phyloP scores from a whole-genome alignment of 2,113 vertebrate species.

The Chloropsis cyanopogon region DNA sequence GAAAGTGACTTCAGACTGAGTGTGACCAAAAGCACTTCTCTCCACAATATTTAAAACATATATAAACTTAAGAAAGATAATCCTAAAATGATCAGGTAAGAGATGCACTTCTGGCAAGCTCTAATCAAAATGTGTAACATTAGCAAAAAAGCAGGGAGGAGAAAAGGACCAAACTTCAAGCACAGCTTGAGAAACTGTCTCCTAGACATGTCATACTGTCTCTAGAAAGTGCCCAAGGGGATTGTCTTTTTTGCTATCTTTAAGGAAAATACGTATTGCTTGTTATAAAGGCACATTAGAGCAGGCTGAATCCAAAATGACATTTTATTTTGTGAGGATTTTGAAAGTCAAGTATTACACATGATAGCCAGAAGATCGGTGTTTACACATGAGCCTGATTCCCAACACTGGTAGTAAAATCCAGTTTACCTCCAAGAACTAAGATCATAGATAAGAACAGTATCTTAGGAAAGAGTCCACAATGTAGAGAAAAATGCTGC shows the following conservation, averaged over 20 bases:
- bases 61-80: background rate
- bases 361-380: background rate
- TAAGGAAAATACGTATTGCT: background rate
- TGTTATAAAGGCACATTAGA: background rate
- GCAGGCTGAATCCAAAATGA: background rate
- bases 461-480: background rate
- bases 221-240: background rate
- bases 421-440: background rate
- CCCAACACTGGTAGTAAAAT: background rate
- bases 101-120: background rate
- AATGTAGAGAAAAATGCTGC: background rate
- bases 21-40: background rate
- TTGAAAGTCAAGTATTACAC: background rate
- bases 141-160: background rate
- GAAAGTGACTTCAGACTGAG: background rate
- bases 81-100: background rate
- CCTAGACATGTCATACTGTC: background rate
- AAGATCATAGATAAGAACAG: fast-evolving
- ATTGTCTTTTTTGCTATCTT: background rate
- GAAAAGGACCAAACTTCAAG: background rate
- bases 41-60: background rate
- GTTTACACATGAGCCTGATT: background rate
- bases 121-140: background rate
- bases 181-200: background rate
- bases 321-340: background rate